Conservation (phyloP, 1,140 invertebrate species). For the Conus ventricosus region DNA sequence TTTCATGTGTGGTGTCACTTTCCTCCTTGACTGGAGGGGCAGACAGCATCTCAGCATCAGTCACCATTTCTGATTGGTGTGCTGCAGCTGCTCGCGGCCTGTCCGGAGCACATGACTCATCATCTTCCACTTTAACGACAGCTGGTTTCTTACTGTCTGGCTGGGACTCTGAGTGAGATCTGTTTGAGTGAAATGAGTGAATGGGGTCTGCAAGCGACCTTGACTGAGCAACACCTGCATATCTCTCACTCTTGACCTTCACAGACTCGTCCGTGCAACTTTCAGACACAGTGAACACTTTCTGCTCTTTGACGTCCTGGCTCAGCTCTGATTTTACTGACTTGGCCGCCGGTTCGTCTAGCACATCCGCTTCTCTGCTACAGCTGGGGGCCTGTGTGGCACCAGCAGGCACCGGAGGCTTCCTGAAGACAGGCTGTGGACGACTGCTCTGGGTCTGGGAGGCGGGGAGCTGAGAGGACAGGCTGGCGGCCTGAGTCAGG, state of each 20-base stretch:
- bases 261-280: background rate
- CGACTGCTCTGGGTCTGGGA: background rate
- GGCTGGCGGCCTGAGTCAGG: slow-evolving; percentile 19
- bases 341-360: background rate
- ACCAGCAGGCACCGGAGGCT: background rate
- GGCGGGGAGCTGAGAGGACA: background rate
- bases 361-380: background rate
- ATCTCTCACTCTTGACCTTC: background rate
- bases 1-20: background rate
- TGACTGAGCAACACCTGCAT: background rate
- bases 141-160: background rate
- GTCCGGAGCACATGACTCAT: background rate
- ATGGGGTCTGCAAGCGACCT: no score
- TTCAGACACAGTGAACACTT: background rate
- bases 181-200: background rate
- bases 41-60: background rate
- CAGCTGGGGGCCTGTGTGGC: background rate
- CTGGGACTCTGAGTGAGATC: background rate
- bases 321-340: background rate
- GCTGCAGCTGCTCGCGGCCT: background rate
- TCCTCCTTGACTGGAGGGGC: background rate
- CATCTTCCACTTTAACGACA: background rate
- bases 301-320: background rate
- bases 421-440: background rate
- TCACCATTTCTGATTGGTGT: background rate